phyloP scores from a whole-genome alignment of 2,113 vertebrate species.

The Calcarius ornatus region DNA sequence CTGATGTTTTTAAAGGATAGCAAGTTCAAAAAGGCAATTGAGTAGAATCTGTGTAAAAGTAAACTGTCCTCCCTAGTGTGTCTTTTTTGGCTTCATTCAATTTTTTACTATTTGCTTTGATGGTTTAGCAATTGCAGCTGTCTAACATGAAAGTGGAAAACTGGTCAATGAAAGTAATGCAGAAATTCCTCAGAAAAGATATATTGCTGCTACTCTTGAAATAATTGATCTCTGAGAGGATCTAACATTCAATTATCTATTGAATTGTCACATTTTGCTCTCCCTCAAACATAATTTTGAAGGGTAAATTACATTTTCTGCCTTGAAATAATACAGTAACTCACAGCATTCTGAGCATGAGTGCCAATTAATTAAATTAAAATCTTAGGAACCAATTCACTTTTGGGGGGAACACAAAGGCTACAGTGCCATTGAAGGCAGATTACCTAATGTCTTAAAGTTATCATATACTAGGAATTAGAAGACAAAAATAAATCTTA shows the following conservation, averaged over 20 bases:
- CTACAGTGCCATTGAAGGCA: not conserved
- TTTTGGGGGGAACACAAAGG: not conserved
- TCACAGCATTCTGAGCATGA: rapidly evolving
- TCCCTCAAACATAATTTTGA: not conserved
- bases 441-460: not conserved
- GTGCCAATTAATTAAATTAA: not conserved
- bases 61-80: not conserved
- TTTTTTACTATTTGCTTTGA: not conserved
- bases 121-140: not conserved
- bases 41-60: not conserved
- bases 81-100: not conserved
- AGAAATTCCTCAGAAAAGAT: not conserved
- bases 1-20: not conserved
- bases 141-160: not conserved
- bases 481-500: not conserved
- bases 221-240: not conserved
- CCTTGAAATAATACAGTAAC: not conserved
- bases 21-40: not conserved
- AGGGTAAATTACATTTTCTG: not conserved
- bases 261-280: not conserved
- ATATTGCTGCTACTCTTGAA: not conserved
- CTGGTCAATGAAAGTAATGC: not conserved
- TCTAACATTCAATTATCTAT: not conserved
- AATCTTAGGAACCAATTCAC: not conserved
- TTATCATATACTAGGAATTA: not conserved